A percentile compares a stretch with the other conserved stretches of the same genome.
Conservation (phyloP, 2,888 invertebrate species). For the Amiota minor region DNA sequence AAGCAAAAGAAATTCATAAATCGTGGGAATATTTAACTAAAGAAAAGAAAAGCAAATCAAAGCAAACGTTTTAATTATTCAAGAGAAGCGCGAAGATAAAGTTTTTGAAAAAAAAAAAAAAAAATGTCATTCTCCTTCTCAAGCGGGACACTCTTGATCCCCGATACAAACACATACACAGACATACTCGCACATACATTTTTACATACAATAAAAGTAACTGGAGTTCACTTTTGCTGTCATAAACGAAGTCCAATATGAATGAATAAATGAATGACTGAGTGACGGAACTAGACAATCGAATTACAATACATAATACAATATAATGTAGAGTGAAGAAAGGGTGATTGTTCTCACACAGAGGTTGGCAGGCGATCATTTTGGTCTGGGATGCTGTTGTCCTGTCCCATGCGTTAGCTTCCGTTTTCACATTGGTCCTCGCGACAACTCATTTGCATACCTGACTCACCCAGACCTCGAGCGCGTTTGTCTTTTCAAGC, state of each 20-base stretch:
- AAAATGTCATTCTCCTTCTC: conserved; percentile 21
- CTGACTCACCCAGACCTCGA: not conserved
- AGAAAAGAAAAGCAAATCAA: not conserved
- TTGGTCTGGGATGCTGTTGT: not conserved
- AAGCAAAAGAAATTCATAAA: not conserved
- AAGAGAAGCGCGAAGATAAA: not conserved
- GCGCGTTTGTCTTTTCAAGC: conserved; percentile 25
- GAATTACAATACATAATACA: conserved; percentile 36
- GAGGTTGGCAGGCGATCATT: conserved; percentile 52
- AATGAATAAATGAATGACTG: conserved; percentile 12
- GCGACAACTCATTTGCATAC: conserved; percentile 25
- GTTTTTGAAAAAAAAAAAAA: conserved; percentile 9
- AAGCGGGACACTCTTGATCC: conserved; percentile 16
- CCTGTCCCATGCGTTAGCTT: not conserved
- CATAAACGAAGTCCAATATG: conserved; percentile 14
- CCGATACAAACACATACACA: not conserved
- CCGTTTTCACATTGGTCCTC: conserved; percentile 21
- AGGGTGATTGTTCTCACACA: conserved; percentile 60
- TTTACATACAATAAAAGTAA: not conserved
- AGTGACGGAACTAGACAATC: conserved; percentile 4
- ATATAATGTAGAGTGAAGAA: conserved; percentile 43
- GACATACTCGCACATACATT: not conserved
- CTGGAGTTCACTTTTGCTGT: conserved; percentile 22
- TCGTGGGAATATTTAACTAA: conserved; percentile 19
- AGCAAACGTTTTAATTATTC: conserved; percentile 3